Percentiles rank a stretch among this genome's conserved stretches.
phyloP scores from a whole-genome alignment of 2,888 invertebrate species.

The Trachelus stipa region DNA sequence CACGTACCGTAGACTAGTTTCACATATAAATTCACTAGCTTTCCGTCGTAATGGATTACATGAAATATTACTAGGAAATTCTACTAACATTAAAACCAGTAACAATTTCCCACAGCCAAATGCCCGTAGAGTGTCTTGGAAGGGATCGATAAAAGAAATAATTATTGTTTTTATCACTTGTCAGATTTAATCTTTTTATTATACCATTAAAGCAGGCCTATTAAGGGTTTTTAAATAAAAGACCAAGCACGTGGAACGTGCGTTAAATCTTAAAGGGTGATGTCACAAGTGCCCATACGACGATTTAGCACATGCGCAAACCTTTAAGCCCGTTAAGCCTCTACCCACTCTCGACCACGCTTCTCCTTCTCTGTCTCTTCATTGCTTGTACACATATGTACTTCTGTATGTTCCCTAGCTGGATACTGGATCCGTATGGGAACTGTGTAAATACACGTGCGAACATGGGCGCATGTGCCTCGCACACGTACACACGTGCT shows the following conservation, averaged over 20 bases:
- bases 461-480: slow-evolving; percentile 3
- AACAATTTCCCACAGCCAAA: neutral
- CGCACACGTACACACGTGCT: slow-evolving; percentile 3
- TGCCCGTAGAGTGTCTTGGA: neutral
- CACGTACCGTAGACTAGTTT: neutral
- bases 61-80: neutral
- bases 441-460: neutral
- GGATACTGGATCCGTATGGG: neutral
- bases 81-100: neutral
- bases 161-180: neutral
- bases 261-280: neutral
- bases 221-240: neutral
- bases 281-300: neutral
- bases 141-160: neutral
- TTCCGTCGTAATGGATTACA: neutral
- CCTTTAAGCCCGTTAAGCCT: neutral
- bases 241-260: neutral
- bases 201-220: neutral
- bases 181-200: neutral
- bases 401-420: neutral
- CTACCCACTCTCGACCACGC: neutral
- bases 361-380: slow-evolving; percentile 3
- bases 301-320: neutral
- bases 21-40: neutral
- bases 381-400: neutral